Evolutionary conservation across 2,888 invertebrate genomes (phyloP).

Genomic region (Lordiphosa fenestrarum): DNA sequence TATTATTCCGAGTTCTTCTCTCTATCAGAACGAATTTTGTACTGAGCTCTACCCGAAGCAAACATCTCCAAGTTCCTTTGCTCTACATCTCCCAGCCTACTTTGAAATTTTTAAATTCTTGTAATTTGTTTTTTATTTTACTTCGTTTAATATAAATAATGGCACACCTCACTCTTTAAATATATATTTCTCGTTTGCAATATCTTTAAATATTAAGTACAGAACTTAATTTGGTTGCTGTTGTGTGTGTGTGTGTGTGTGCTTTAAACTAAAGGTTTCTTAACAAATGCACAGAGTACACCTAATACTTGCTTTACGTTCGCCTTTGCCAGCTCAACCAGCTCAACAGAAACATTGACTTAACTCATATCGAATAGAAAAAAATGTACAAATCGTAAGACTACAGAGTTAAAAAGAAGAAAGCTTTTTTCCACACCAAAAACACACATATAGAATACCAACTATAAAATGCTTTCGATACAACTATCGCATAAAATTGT

Average conservation of each 20-base stretch:
- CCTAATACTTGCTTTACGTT: conserved; percentile 51
- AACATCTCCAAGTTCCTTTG: too few species aligned
- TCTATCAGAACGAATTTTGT: not conserved
- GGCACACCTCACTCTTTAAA: conserved; percentile 43
- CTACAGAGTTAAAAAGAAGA: conserved; percentile 26
- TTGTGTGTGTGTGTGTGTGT: conserved; percentile 49
- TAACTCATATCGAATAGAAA: conserved; percentile 36
- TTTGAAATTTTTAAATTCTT: conserved; percentile 6
- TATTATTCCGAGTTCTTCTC: not conserved
- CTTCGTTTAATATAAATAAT: conserved; percentile 31
- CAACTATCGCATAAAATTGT: conserved; percentile 6
- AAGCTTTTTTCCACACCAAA: conserved; percentile 13
- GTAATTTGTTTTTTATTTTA: conserved; percentile 12
- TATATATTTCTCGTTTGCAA: conserved; percentile 3
- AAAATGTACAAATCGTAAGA: conserved; percentile 39
- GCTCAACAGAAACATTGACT: conserved; percentile 42
- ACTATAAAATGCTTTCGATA: conserved; percentile 18
- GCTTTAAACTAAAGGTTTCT: conserved; percentile 30
- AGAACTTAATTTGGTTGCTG: conserved; percentile 24
- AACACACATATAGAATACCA: conserved; percentile 6
- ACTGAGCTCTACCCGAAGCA: too few species aligned
- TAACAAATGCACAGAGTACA: conserved; percentile 70
- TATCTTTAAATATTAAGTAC: conserved; percentile 50
- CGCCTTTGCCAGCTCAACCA: conserved; percentile 42
- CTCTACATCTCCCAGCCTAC: not conserved